Evolutionary conservation across 2,113 vertebrate species (phyloP).

Genomic region (Epinephelus lanceolatus): DNA sequence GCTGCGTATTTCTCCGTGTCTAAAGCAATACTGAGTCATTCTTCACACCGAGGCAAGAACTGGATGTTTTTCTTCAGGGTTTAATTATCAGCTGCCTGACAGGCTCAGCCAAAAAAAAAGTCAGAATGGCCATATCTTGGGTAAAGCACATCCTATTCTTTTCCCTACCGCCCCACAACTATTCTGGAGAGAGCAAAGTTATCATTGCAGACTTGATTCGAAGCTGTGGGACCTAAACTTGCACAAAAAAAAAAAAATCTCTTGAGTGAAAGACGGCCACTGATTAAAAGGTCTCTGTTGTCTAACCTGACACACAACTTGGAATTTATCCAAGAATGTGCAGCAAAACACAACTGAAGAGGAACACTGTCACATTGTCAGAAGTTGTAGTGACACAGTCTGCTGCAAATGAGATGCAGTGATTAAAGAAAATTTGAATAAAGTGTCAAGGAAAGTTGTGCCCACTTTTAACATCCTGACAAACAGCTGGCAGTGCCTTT

Average conservation of each 20-base stretch:
- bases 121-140: background rate
- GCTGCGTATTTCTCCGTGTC: conserved; percentile 20
- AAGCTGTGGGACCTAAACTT: background rate
- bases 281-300: conserved; percentile 24
- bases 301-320: background rate
- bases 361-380: background rate
- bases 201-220: conserved; percentile 10
- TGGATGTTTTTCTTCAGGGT: conserved; percentile 23
- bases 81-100: conserved; percentile 40
- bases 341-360: background rate
- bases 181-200: background rate
- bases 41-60: conserved; percentile 29
- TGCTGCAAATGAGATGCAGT: background rate
- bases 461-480: background rate
- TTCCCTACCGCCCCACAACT: background rate
- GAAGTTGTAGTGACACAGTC: background rate
- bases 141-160: background rate
- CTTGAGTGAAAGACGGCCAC: background rate
- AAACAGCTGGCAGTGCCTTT: background rate
- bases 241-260: background rate
- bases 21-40: conserved; percentile 25
- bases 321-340: background rate
- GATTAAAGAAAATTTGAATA: background rate
- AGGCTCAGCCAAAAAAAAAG: background rate
- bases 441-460: background rate